Percentiles rank a stretch among this genome's conserved stretches.
phyloP scores from a whole-genome alignment of 2,888 invertebrate genomes.

The Leucozona laternaria region DNA sequence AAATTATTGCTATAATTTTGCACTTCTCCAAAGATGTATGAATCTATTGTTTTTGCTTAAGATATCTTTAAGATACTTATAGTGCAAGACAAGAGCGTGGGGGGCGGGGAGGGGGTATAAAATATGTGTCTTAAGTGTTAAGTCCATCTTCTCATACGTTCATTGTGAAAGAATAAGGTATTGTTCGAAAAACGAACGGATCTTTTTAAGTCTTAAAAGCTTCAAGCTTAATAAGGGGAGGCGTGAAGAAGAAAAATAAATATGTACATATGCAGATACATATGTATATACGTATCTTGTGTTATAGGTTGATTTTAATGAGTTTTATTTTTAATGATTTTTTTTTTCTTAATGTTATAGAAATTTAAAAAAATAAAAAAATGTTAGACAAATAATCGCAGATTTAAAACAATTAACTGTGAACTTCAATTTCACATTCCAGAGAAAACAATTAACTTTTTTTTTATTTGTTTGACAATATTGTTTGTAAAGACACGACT shows the following conservation, averaged over 20 bases:
- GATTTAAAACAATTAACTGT: constrained; percentile 31
- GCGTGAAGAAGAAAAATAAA: background rate
- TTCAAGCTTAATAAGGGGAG: constrained; percentile 62
- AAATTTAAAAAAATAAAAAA: background rate
- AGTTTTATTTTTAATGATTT: background rate
- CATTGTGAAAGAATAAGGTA: constrained; percentile 63
- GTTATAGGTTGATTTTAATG: constrained; percentile 8
- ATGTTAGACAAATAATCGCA: background rate
- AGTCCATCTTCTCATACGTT: constrained; percentile 46
- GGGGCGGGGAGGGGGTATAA: background rate
- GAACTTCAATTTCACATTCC: constrained; percentile 56
- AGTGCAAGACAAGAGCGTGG: background rate
- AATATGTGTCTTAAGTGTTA: constrained; percentile 28
- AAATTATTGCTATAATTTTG: constrained; percentile 4
- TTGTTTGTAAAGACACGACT: constrained; percentile 9
- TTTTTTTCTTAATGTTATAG: constrained; percentile 11
- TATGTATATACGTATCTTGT: background rate
- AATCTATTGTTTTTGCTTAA: constrained; percentile 38
- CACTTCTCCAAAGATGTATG: background rate
- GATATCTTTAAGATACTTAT: background rate
- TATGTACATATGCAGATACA: too few species aligned
- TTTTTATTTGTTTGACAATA: constrained; percentile 33
- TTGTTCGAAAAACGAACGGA: constrained; percentile 53
- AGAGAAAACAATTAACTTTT: constrained; percentile 27
- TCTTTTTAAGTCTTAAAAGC: constrained; percentile 57